Evolutionary conservation across 2,113 vertebrate genomes (phyloP).

Genomic region (Cervus canadensis): DNA sequence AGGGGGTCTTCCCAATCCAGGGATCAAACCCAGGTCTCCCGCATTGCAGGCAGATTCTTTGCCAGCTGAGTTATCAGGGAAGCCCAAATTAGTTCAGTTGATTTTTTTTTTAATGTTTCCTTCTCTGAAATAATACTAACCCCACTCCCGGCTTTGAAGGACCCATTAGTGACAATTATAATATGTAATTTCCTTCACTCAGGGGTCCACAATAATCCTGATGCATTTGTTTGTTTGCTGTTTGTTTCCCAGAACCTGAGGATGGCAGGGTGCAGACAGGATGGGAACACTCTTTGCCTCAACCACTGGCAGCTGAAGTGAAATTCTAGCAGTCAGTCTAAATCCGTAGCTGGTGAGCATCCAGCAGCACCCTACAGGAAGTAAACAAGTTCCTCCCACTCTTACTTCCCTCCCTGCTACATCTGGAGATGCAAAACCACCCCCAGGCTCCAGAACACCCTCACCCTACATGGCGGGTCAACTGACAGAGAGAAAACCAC

Average conservation of each 20-base stretch:
- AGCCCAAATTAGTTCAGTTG: not conserved
- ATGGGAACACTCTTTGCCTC: not conserved
- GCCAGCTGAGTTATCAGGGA: not conserved
- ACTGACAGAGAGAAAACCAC: not conserved
- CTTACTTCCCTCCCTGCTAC: constrained; percentile 40
- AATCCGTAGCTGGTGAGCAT: not conserved
- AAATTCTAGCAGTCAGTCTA: constrained; percentile 40
- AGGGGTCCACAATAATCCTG: not conserved
- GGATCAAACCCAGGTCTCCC: not conserved
- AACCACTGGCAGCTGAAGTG: not conserved
- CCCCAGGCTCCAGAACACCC: not conserved
- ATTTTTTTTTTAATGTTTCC: not conserved
- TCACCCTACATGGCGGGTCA: not conserved
- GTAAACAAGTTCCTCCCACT: constrained; percentile 59
- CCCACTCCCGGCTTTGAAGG: not conserved
- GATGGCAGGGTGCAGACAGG: not conserved
- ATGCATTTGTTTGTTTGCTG: not conserved
- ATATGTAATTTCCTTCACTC: not conserved
- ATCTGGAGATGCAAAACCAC: constrained; percentile 18
- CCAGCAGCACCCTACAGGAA: constrained; percentile 40
- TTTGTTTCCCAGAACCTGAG: not conserved
- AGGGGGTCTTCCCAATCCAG: not conserved
- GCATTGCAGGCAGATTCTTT: not conserved
- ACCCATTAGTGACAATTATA: not conserved
- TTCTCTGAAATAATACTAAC: not conserved